Percentiles rank a stretch among this genome's conserved stretches.
phyloP scores from a whole-genome alignment of 2,113 vertebrate genomes.

The Platysternon megacephalum region DNA sequence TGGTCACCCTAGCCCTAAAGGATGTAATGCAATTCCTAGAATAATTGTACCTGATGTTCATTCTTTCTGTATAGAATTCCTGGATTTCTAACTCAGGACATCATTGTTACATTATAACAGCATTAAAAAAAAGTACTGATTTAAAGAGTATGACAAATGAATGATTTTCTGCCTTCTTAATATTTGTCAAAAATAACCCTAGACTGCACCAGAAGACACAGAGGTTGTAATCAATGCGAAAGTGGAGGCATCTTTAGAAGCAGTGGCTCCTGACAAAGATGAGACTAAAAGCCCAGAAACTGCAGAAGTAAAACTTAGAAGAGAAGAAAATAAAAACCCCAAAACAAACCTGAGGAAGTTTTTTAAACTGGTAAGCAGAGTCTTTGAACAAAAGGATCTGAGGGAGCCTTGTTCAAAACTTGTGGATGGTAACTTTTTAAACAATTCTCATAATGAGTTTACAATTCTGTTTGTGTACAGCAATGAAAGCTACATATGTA shows the following conservation, averaged over 20 bases:
- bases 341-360: slow-evolving; percentile 77
- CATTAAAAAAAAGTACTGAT: not conserved
- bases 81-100: not conserved
- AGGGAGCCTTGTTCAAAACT: fast-evolving
- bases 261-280: slow-evolving; percentile 33
- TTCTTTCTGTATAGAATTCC: not conserved
- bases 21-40: fast-evolving
- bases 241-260: slow-evolving; percentile 21
- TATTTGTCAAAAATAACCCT: slow-evolving; percentile 27
- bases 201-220: slow-evolving; percentile 74
- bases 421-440: fast-evolving
- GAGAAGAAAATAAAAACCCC: slow-evolving; percentile 69
- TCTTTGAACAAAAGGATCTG: fast-evolving
- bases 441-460: not conserved
- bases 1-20: fast-evolving
- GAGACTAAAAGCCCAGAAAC: not conserved
- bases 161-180: not conserved
- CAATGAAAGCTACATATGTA: fast-evolving
- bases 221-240: slow-evolving; percentile 58
- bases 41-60: fast-evolving
- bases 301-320: slow-evolving; percentile 35
- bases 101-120: not conserved
- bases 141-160: not conserved
- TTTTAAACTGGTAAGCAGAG: slow-evolving; percentile 82
- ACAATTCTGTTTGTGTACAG: fast-evolving